These are phyloP conservation scores for Oscheius sp. DNA, from an alignment of 2,888 invertebrate genomes.

Conservation along the genomic window DNA sequence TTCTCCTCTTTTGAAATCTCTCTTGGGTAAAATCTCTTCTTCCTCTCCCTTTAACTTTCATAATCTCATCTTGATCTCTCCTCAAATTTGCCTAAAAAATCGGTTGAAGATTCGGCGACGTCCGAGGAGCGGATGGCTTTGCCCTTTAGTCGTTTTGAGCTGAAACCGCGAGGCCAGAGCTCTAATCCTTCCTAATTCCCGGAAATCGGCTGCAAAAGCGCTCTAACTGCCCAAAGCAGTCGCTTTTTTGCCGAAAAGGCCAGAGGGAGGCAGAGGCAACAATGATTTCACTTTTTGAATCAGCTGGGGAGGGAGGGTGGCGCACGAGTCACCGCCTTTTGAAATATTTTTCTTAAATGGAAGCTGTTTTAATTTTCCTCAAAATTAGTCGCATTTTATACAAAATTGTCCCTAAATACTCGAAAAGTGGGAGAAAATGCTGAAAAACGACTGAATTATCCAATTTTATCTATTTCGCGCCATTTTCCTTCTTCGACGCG, in stretches of 20 bases:
- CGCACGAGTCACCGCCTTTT: no score
- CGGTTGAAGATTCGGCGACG: neutral
- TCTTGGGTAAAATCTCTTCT: no score
- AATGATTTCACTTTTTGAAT: neutral
- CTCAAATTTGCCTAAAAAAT: neutral
- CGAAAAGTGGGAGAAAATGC: no score
- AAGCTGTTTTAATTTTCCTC: no score
- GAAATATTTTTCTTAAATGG: no score
- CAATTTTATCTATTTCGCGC: no score
- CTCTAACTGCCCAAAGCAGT: slow-evolving; percentile 21
- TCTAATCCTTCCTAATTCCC: slow-evolving; percentile 37
- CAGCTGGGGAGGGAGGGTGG: no score
- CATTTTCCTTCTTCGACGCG: no score
- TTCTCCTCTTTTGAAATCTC: neutral
- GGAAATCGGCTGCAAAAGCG: slow-evolving; percentile 38
- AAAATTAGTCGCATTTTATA: no score
- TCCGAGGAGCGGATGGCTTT: neutral
- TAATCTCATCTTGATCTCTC: neutral
- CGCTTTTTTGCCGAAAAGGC: neutral
- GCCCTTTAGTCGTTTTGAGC: slow-evolving; percentile 20
- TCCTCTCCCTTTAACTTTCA: no score
- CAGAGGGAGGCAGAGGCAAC: neutral
- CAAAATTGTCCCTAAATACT: no score
- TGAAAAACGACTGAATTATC: no score
- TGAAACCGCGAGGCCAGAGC: slow-evolving; percentile 26